Conservation (phyloP, 2,888 invertebrate species). For the Stenoptilia bipunctidactyla region DNA sequence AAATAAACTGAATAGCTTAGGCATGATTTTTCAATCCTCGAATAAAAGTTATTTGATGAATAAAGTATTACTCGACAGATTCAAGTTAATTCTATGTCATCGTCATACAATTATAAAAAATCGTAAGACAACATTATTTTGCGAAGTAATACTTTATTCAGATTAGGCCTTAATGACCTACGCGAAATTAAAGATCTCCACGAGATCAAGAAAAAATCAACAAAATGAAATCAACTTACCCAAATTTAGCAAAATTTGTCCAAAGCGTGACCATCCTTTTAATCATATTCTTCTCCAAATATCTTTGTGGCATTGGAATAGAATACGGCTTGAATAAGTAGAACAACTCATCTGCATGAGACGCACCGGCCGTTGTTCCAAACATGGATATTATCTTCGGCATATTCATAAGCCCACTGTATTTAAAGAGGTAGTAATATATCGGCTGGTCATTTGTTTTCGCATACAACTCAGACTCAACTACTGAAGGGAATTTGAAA, state of each 20-base stretch:
- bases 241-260: conserved; percentile 51
- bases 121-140: no score
- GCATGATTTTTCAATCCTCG: no score
- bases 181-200: no score
- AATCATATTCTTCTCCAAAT: conserved; percentile 37
- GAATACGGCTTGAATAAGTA: conserved; percentile 38
- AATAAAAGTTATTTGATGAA: no score
- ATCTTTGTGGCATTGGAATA: conserved; percentile 14
- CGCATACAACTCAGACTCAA: conserved; percentile 35
- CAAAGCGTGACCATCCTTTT: conserved; percentile 38
- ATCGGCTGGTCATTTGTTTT: conserved; percentile 29
- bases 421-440: conserved; percentile 39
- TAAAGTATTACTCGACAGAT: no score
- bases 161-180: no score
- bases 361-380: conserved; percentile 27
- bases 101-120: no score
- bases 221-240: not conserved
- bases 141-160: no score
- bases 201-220: no score
- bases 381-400: conserved; percentile 23
- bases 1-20: no score
- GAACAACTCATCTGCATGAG: conserved; percentile 47
- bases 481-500: conserved; percentile 28
- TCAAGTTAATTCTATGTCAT: no score
- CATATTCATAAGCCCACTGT: conserved; percentile 34